Evolutionary conservation across 2,888 invertebrate species (phyloP), one percentile per base, ranked within the genome.

Genomic region (Phyllotreta cruciferae): DNA sequence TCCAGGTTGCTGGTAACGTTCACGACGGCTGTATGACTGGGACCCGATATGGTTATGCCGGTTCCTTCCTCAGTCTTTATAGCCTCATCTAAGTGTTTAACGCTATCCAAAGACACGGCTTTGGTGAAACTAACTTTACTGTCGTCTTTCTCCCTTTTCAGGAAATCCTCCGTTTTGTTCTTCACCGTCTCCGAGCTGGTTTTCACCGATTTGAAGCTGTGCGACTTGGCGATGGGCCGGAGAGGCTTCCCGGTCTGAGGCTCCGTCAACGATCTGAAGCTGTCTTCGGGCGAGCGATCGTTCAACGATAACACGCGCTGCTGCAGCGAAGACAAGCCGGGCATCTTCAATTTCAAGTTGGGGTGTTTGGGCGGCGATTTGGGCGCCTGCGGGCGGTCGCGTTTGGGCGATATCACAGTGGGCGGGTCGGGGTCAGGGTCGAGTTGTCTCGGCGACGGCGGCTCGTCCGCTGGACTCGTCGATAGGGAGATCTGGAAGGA

Each of bases 211-310:
- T 73, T 86, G 79, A 91, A 90, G 74, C 90, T 91, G 68, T 89
- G 88, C 1, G 90, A 89, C 77, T 91, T 91, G 55, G 88, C 85
- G 24, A 90, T 85, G 14, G 87, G 85, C 78, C 85, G 86, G 35
- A 80, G 75, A 11, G 39, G 52, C 71, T 74, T 73, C 7, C 50
- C 54, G n/a, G 11, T 42, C 74, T 73, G 56, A 73, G 74, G 58
- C 62, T 81, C 79, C 24, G 78, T 80, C 36, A 82, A 67, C 0
- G 81, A 81, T 61, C 77, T 79, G 66, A 78, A 81, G 11, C 74
- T 70, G 58, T 72, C 68, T 56, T 76, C 76, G 41, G 75, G 73
- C 52, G 75, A 74, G 14, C 34, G 37, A 37, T 52, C 52, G 14
- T 82, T 82, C 9, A 83, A 78, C 0, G 82, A 81, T 3, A 86